A percentile compares a stretch with the other conserved stretches of the same genome.
Evolutionary conservation across 2,797 vertebrate genomes (phyloP).

Genomic region (Cuculus canorus): DNA sequence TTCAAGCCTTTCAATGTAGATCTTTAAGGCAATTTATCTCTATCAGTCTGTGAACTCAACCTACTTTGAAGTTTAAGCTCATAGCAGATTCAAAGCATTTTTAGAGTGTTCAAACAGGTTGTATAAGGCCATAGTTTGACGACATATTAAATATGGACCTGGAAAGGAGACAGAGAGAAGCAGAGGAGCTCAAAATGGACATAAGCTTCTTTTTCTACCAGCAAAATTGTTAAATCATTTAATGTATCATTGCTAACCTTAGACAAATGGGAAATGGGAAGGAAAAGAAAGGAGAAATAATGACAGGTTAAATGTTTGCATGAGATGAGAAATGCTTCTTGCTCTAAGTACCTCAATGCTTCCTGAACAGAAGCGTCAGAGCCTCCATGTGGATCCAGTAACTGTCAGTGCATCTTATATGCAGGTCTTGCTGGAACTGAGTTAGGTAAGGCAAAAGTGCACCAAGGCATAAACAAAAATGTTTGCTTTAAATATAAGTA

Average conservation of each 20-base stretch:
- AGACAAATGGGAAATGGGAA: neutral
- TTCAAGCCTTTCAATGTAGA: neutral
- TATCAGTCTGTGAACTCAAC: neutral
- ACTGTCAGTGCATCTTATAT: neutral
- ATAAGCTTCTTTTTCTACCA: neutral
- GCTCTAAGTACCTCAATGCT: neutral
- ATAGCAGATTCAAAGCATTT: neutral
- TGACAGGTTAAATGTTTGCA: neutral
- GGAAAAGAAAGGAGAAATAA: neutral
- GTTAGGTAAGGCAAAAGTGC: neutral
- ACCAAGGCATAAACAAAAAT: neutral
- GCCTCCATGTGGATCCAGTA: neutral
- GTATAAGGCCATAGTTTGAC: neutral
- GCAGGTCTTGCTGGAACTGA: neutral
- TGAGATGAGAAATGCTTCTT: neutral
- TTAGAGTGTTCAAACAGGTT: neutral
- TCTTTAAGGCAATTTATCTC: neutral
- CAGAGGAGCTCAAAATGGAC: neutral
- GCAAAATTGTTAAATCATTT: neutral
- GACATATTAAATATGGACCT: neutral
- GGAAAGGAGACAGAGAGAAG: neutral
- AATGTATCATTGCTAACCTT: neutral
- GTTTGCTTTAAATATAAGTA: neutral
- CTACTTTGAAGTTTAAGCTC: neutral
- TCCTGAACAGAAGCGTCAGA: neutral